Evolutionary conservation across 2,797 vertebrate species (phyloP).

Genomic region (Arrhamphus sclerolepis): DNA sequence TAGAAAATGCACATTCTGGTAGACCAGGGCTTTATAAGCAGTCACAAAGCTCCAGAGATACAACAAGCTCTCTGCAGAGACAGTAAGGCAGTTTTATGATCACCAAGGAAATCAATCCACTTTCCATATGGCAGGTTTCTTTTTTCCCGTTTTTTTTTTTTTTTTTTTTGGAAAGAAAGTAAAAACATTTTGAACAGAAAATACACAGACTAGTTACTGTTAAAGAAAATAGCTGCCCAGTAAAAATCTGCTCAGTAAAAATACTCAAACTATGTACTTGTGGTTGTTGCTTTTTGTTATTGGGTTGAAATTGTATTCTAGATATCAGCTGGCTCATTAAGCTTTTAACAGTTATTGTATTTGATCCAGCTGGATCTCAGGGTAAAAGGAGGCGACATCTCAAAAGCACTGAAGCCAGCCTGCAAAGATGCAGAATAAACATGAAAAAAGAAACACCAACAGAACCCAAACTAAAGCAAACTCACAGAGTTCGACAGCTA

Average conservation of each 20-base stretch:
- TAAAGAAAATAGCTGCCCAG: constrained; percentile 84
- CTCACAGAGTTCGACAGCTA: constrained; percentile 99
- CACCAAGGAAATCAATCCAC: constrained; percentile 76
- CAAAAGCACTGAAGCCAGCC: constrained; percentile 89
- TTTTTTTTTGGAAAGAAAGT: constrained; percentile 59
- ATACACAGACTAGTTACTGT: constrained; percentile 67
- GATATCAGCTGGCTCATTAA: constrained; percentile 78
- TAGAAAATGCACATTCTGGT: constrained; percentile 83
- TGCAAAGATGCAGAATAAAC: constrained; percentile 73
- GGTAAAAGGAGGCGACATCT: constrained; percentile 91
- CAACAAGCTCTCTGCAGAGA: constrained; percentile 80
- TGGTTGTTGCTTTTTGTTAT: constrained; percentile 74
- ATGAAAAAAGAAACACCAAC: constrained; percentile 65
- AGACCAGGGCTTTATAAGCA: constrained; percentile 71
- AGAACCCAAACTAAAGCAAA: constrained; percentile 87
- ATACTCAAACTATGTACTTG: constrained; percentile 67
- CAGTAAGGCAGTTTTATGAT: constrained; percentile 83
- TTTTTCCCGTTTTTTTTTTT: constrained; percentile 29
- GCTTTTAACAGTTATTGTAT: constrained; percentile 92
- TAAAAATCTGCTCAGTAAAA: constrained; percentile 81
- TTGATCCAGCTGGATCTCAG: constrained; percentile 87
- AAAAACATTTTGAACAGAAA: constrained; percentile 67
- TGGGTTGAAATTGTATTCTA: constrained; percentile 65
- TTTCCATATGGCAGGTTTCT: constrained; percentile 77
- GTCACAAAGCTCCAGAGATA: constrained; percentile 78